Evolutionary conservation across 2,888 invertebrate genomes (phyloP), one percentile per base, ranked within the genome.

Genomic region (Eupithecia abbreviata): DNA sequence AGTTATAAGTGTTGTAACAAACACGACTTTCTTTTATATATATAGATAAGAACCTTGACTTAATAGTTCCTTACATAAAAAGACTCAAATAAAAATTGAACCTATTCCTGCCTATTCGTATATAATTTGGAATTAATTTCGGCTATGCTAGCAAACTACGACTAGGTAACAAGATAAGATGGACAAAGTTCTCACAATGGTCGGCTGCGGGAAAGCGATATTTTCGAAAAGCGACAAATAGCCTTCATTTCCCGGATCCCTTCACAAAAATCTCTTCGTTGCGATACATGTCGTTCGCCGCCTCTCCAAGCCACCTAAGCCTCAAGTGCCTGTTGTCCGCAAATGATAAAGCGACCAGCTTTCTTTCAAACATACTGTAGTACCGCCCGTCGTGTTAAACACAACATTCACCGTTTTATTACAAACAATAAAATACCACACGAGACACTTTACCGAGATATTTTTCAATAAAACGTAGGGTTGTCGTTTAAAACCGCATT

Each of bases 281-380:
- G 84, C 84, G 85, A 81, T 84, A 85, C 82, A 74, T 86, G 86
- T 87, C 86, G 86, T 89, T 88, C 85, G 82, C 85, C 84, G 85
- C 84, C 80, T 84, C 82, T 85, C 84, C 85, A 84, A 90, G 89
- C 90, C 85, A 85, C 85, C 86, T 92, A 92, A 93, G 91, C 89
- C 88, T 87, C 83, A 82, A 86, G 86, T 86, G 88, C 87, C 88
- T 89, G 89, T 91, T 93, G 94, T 91, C 90, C 92, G 86, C 90
- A 86, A 89, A 90, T 90, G 94, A 94, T 91, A 94, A 93, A 93
- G 90, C 87, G 89, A 87, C 86, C 85, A 88, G 90, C 89, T 88
- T 89, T 89, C 86, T 88, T 88, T 85, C 81, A 82, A 84, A 87
- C 86, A 87, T 84, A 87, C 85, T 86, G 78, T 78, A 82, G 80